These are phyloP conservation scores for Sula dactylatra DNA, from an alignment of 2,113 vertebrate species.

Conservation along the genomic window DNA sequence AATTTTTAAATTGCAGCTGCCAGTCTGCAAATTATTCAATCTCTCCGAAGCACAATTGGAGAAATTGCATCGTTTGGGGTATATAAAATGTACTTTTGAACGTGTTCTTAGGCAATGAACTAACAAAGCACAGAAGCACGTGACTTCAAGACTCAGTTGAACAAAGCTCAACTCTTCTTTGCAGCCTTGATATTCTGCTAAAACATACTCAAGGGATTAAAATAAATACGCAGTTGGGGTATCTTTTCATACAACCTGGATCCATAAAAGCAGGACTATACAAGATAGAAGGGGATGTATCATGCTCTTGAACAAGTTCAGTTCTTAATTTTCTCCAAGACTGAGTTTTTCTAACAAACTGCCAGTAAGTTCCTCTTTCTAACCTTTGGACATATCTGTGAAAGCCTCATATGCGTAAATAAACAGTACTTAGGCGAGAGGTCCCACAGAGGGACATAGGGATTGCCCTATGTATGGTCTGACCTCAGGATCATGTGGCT, in stretches of 20 bases:
- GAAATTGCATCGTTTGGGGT: neutral
- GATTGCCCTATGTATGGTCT: neutral
- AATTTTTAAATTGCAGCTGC: slow-evolving; percentile 15
- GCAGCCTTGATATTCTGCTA: neutral
- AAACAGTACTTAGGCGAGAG: neutral
- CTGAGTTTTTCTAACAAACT: neutral
- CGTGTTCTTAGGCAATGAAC: neutral
- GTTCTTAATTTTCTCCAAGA: neutral
- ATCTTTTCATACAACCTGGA: neutral
- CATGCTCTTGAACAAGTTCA: neutral
- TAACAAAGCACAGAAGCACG: neutral
- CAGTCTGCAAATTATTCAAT: neutral
- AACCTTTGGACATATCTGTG: neutral
- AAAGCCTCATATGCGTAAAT: neutral
- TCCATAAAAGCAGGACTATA: neutral
- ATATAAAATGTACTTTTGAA: neutral
- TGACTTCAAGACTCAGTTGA: neutral
- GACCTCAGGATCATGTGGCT: neutral
- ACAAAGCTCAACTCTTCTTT: neutral
- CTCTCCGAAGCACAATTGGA: neutral
- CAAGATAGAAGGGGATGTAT: neutral
- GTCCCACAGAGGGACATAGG: neutral
- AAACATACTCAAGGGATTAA: neutral
- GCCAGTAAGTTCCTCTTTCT: neutral
- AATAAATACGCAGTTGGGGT: neutral